A percentile compares a stretch with the other conserved stretches of the same genome.
These are phyloP conservation scores for Phrynocephalus versicolor DNA, from an alignment of 2,113 vertebrate species.

Conservation along the genomic window DNA sequence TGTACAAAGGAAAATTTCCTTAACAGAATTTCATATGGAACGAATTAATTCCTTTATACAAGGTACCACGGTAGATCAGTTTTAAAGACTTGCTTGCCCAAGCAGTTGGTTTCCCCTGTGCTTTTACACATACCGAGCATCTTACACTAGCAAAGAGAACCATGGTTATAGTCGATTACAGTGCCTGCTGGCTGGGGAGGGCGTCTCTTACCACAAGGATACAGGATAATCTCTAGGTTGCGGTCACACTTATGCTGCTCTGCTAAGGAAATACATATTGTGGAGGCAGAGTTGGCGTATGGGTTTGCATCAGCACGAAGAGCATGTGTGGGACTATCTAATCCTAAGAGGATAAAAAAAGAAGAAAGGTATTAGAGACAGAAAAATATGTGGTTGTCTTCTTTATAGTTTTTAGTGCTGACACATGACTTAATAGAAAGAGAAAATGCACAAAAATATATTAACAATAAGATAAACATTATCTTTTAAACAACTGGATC, in stretches of 20 bases:
- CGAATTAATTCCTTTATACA: too few relatives aligned
- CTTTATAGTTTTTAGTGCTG: too few relatives aligned
- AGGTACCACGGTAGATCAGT: too few relatives aligned
- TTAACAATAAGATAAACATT: too few relatives aligned
- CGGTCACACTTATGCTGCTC: conserved; percentile 89
- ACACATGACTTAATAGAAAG: too few relatives aligned
- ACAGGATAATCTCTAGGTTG: conserved; percentile 90
- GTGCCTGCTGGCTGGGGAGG: accelerated
- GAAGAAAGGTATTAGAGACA: background rate
- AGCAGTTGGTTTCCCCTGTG: too few relatives aligned
- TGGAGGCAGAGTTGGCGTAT: conserved; percentile 87
- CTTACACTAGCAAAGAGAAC: background rate
- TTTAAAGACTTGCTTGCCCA: background rate
- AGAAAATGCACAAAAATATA: too few relatives aligned
- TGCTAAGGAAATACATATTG: conserved; percentile 91
- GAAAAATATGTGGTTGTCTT: background rate
- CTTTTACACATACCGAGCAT: too few relatives aligned
- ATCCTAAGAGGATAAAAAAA: conserved; percentile 69
- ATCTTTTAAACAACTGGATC: too few relatives aligned
- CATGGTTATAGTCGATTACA: background rate
- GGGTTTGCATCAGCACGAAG: conserved; percentile 91
- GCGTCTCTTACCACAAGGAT: conserved; percentile 87
- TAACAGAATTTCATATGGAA: too few relatives aligned
- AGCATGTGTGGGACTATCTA: conserved; percentile 93
- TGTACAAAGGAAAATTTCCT: too few relatives aligned